Evolutionary conservation across 2,797 vertebrate species (phyloP).

Genomic region (Hemibagrus guttatus): DNA sequence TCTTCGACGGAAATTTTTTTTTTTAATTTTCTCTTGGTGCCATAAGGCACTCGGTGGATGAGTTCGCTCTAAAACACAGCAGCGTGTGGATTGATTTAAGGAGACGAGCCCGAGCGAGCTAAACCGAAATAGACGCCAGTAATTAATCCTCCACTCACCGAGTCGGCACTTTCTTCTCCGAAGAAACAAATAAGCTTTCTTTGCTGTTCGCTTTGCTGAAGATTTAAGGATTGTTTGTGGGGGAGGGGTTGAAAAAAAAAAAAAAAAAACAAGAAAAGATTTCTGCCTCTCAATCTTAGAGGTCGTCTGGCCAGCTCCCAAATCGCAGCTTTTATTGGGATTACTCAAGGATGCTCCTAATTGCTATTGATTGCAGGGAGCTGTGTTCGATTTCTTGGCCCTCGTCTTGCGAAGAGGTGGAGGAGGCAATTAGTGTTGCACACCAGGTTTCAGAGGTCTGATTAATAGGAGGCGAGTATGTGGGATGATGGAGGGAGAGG

Average conservation of each 20-base stretch:
- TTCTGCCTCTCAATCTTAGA: conserved; percentile 58
- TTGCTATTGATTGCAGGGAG: conserved; percentile 93
- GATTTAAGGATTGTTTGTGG: conserved; percentile 27
- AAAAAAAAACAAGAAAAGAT: conserved; percentile 40
- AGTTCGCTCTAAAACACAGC: background rate
- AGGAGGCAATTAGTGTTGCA: conserved; percentile 85
- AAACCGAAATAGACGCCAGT: conserved; percentile 58
- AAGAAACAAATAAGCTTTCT: conserved; percentile 52
- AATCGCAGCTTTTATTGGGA: conserved; percentile 85
- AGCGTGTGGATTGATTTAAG: conserved; percentile 45
- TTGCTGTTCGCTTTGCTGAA: conserved; percentile 32
- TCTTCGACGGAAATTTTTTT: background rate
- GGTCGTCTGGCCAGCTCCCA: conserved; percentile 74
- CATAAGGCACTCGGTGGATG: background rate
- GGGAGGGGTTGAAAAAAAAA: background rate
- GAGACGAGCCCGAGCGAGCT: conserved; percentile 56
- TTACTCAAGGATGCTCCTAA: conserved; percentile 92
- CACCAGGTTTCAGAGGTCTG: conserved; percentile 80
- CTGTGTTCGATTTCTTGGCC: conserved; percentile 94
- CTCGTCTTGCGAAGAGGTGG: conserved; percentile 75
- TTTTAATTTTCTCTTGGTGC: background rate
- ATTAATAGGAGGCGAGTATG: conserved; percentile 85
- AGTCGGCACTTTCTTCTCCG: conserved; percentile 47
- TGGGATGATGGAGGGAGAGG: conserved; percentile 53
- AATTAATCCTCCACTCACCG: conserved; percentile 64